Conservation (phyloP, 2,888 invertebrate species). For the Brachypterus glaber region DNA sequence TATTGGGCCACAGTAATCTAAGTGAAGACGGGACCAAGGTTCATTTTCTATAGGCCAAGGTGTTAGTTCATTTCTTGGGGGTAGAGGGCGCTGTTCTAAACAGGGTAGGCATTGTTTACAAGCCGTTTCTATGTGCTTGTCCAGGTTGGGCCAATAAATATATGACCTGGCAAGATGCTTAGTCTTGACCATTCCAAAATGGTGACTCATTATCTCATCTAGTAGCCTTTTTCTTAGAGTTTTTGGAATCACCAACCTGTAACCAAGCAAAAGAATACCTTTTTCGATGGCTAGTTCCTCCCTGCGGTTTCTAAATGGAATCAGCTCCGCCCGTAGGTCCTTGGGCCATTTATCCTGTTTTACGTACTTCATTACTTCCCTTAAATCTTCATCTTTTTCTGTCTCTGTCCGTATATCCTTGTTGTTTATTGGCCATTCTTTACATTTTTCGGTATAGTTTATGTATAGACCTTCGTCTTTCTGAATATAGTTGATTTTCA, state of each 20-base stretch:
- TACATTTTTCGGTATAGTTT: background rate
- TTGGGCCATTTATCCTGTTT: background rate
- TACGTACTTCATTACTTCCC: background rate
- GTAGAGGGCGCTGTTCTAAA: background rate
- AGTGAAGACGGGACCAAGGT: background rate
- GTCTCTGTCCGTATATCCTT: background rate
- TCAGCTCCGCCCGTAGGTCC: background rate
- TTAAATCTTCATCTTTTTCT: background rate
- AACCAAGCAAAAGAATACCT: background rate
- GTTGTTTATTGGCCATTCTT: background rate
- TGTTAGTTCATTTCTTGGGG: background rate
- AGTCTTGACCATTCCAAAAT: background rate
- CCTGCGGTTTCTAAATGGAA: background rate
- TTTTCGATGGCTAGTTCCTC: background rate
- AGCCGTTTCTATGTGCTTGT: background rate
- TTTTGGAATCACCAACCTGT: background rate
- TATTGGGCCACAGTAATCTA: background rate
- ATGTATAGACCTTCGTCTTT: background rate
- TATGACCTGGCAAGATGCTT: background rate
- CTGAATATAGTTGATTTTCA: background rate
- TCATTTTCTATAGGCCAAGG: background rate
- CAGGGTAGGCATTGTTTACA: background rate
- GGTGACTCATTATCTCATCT: background rate
- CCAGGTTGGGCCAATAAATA: background rate
- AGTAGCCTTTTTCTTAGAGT: background rate